These are phyloP conservation scores for Ceyx melanurus DNA, from an alignment of 2,113 vertebrate species.

Conservation along the genomic window DNA sequence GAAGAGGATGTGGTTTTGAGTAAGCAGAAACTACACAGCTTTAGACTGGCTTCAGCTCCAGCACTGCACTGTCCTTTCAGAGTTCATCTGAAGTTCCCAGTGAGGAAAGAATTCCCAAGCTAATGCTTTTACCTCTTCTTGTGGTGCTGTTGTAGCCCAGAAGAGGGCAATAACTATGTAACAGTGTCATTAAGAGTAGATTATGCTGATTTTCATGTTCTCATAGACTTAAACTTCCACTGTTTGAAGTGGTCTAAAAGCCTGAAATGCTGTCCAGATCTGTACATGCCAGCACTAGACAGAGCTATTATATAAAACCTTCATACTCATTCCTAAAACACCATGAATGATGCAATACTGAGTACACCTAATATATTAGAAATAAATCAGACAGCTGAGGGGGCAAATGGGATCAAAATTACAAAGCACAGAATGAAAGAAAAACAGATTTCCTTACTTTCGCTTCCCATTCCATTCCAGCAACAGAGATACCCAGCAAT, in stretches of 20 bases:
- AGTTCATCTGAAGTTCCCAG: accelerated
- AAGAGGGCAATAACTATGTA: neutral
- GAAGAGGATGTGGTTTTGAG: neutral
- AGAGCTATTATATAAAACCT: neutral
- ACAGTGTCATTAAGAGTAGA: neutral
- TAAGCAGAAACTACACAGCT: neutral
- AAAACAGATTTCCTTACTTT: constrained; percentile 80
- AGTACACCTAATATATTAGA: neutral
- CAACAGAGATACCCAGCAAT: constrained; percentile 93
- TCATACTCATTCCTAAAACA: neutral
- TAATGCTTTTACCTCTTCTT: neutral
- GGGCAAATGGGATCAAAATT: neutral
- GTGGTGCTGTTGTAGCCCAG: neutral
- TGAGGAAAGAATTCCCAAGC: neutral
- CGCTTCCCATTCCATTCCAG: constrained; percentile 99
- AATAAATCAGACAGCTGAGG: neutral
- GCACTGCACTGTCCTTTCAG: neutral
- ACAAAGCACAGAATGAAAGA: neutral
- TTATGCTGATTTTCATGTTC: neutral
- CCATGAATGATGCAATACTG: neutral
- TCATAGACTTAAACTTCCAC: neutral
- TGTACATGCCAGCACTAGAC: neutral
- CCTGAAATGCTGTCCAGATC: neutral
- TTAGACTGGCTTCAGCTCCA: neutral
- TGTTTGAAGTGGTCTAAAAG: neutral